phyloP scores from a whole-genome alignment of 2,888 invertebrate species.

The Leptogaster cylindrica region DNA sequence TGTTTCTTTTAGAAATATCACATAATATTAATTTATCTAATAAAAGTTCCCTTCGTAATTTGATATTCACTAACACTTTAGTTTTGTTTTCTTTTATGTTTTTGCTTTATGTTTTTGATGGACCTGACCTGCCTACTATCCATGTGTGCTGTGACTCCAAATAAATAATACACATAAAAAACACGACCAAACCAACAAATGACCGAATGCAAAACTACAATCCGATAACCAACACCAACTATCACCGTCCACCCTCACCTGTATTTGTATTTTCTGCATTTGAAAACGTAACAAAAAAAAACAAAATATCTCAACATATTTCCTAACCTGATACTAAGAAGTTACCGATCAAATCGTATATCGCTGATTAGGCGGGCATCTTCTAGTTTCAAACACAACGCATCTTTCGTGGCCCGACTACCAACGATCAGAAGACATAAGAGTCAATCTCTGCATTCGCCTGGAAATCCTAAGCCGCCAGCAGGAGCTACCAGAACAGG shows the following conservation, averaged over 20 bases:
- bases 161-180: conserved; percentile 6
- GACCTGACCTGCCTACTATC: conserved; percentile 22
- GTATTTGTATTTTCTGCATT: conserved; percentile 9
- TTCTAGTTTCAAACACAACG: conserved; percentile 90
- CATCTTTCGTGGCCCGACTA: conserved; percentile 89
- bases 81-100: conserved; percentile 27
- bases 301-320: conserved; percentile 46
- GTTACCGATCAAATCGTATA: conserved; percentile 54
- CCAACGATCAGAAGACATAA: conserved; percentile 86
- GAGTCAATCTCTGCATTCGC: conserved; percentile 78
- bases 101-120: conserved; percentile 32
- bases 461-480: conserved; percentile 62
- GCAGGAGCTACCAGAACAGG: conserved; percentile 54
- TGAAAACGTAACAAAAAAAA: conserved; percentile 44
- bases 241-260: conserved; percentile 3
- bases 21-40: too few species aligned
- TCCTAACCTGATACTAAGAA: conserved; percentile 49
- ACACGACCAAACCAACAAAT: neutral
- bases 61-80: conserved; percentile 31
- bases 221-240: conserved; percentile 20
- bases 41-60: too few species aligned
- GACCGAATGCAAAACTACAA: neutral
- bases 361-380: conserved; percentile 71
- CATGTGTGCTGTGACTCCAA: conserved; percentile 15
- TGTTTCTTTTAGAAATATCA: too few species aligned